Evolutionary conservation across 2,888 invertebrate species (phyloP), one percentile per base, ranked within the genome.

Genomic region (Alloplasta piceator): DNA sequence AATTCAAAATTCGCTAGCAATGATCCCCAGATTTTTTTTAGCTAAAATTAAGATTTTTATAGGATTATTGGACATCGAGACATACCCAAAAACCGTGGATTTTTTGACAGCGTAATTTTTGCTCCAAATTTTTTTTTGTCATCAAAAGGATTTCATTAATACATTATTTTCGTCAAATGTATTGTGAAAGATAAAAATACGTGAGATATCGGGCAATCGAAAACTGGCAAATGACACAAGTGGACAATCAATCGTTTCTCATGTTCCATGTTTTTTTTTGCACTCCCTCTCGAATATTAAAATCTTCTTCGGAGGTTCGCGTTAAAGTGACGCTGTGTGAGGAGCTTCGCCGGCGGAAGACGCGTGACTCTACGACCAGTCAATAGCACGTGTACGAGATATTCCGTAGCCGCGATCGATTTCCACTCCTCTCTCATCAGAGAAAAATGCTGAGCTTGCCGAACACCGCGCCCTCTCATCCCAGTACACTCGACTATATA

Each of bases 361-460:
- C 61, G 66, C 80, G 71, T 75, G 80, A 80, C 75, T 61, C 58
- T 70, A 52, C 75, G 60, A 64, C 66, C 58, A 60, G 70, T 70
- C 43, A 58, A n/a, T 56, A 46, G 56, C 56, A 38, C 56, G 58
- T 58, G 5, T 38, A 39, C 9, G 9, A 50, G 14, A 7, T 64
- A 58, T 50, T 26, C 64, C 38, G 6, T 3, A 43, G 63, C 41
- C 46, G 9, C 74, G 70, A 80, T 80, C 80, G 80, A 80, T 80
- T 80, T 66, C 12, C 75, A 66, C 67, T 71, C 66, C 60, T 60
- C 68, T 68, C 75, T 80, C 66, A 71, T 75, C 71, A 66, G 66
- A 55, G 66, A 71, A 75, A 74, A 75, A 74, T 66, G 74, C 75
- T 80, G 75, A 75, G 70, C 75, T 71, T 55, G 71, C 50, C 50